A percentile compares a stretch with the other conserved stretches of the same genome.
These are phyloP conservation scores for Onychostruthus taczanowskii DNA, from an alignment of 2,113 vertebrate species.

Conservation along the genomic window DNA sequence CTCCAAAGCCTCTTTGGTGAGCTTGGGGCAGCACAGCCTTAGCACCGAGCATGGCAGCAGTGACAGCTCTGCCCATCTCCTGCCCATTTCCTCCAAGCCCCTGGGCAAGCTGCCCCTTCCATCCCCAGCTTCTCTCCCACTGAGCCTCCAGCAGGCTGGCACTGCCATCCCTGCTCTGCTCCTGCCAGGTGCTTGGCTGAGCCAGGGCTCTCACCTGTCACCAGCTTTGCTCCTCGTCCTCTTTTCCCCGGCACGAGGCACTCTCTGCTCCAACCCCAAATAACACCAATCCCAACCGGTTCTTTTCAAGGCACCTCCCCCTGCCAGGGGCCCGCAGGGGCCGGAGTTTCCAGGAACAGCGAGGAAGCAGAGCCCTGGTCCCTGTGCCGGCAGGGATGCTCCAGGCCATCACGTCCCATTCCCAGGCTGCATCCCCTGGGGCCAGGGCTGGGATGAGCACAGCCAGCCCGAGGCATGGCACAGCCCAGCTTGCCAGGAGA, in stretches of 20 bases:
- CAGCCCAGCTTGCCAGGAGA: neutral
- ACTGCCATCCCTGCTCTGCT: neutral
- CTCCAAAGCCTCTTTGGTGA: neutral
- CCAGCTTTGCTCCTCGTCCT: rapidly evolving
- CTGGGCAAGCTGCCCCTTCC: neutral
- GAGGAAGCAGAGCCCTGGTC: neutral
- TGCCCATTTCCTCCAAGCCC: neutral
- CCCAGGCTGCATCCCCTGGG: neutral
- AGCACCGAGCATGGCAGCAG: rapidly evolving
- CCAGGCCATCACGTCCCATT: rapidly evolving
- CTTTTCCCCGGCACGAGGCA: rapidly evolving
- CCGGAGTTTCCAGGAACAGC: rapidly evolving
- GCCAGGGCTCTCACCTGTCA: neutral
- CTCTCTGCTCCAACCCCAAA: neutral
- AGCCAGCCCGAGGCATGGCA: rapidly evolving
- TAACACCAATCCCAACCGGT: neutral
- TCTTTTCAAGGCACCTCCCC: neutral
- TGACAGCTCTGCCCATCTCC: rapidly evolving
- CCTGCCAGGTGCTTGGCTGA: rapidly evolving
- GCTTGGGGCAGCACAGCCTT: rapidly evolving
- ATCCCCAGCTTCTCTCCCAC: neutral
- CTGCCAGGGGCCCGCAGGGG: rapidly evolving
- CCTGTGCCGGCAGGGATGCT: neutral
- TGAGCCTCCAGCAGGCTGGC: neutral
- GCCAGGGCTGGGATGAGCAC: neutral